phyloP scores from a whole-genome alignment of 53 echinoderm and acorn worm species.

The Zoroaster sp. region DNA sequence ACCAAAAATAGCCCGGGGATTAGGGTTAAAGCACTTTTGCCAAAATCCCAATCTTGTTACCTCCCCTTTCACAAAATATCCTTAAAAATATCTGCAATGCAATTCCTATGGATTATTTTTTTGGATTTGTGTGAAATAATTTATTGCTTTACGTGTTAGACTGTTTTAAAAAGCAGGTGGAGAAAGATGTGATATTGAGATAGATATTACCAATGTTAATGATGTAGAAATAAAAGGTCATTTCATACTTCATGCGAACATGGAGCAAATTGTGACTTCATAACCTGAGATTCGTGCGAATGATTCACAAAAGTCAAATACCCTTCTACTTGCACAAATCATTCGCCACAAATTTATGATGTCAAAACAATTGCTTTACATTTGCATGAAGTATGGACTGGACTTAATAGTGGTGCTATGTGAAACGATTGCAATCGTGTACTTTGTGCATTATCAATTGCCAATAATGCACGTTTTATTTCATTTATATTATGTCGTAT shows the following conservation, averaged over 20 bases:
- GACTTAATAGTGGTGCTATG: constrained; percentile 24
- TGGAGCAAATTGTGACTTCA: too few relatives aligned
- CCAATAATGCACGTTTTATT: constrained; percentile 18
- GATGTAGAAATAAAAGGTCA: neutral
- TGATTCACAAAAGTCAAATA: too few relatives aligned
- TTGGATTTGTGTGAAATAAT: neutral
- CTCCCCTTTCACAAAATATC: too few relatives aligned
- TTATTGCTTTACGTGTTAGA: neutral
- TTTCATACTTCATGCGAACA: neutral
- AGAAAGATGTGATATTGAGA: neutral
- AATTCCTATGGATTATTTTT: neutral
- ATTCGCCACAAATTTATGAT: too few relatives aligned
- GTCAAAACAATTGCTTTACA: neutral
- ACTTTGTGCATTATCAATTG: constrained; percentile 30
- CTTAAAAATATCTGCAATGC: neutral
- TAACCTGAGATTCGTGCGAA: too few relatives aligned
- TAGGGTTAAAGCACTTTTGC: too few relatives aligned
- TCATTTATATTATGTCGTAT: neutral
- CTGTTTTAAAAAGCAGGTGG: neutral
- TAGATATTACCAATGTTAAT: neutral
- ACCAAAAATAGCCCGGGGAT: too few relatives aligned
- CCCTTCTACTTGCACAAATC: too few relatives aligned
- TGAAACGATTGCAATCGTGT: constrained; percentile 35
- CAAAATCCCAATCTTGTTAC: too few relatives aligned
- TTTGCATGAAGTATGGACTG: neutral